phyloP scores from a whole-genome alignment of 2,888 invertebrate species.

The Belgica antarctica region DNA sequence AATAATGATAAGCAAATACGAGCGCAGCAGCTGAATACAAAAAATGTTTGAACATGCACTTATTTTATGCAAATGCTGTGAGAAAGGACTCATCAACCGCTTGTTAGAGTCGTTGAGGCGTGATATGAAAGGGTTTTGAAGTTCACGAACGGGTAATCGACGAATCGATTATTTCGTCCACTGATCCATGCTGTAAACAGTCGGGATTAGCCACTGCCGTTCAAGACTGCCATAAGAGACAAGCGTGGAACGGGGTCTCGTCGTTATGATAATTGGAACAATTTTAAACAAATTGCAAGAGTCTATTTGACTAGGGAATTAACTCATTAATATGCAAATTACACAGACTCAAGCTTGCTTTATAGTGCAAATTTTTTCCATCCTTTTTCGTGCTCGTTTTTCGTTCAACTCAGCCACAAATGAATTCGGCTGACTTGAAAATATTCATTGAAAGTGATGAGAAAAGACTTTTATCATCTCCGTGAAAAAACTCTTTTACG shows the following conservation, averaged over 20 bases:
- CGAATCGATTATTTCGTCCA: slow-evolving; percentile 8
- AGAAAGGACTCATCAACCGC: not conserved
- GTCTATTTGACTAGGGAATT: slow-evolving; percentile 42
- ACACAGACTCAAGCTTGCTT: slow-evolving; percentile 32
- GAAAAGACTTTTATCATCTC: slow-evolving; percentile 41
- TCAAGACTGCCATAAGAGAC: not conserved
- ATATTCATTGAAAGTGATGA: slow-evolving; percentile 13
- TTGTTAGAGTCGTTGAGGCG: not conserved
- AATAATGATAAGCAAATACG: slow-evolving; percentile 25
- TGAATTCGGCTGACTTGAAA: slow-evolving; percentile 4
- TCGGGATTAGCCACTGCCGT: not conserved
- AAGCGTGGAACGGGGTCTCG: not conserved
- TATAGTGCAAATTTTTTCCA: slow-evolving; percentile 42
- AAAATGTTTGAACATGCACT: slow-evolving; percentile 21
- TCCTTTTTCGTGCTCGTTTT: slow-evolving; percentile 22
- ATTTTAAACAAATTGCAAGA: slow-evolving; percentile 36
- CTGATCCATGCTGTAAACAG: too few relatives aligned
- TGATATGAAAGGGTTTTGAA: not conserved
- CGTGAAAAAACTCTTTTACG: not conserved
- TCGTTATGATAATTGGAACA: slow-evolving; percentile 39
- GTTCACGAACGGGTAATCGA: slow-evolving; percentile 14
- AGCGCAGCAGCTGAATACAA: not conserved
- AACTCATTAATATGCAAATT: slow-evolving; percentile 44
- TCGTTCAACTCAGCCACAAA: slow-evolving; percentile 30
- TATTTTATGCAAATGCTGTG: slow-evolving; percentile 12